Percentiles rank a stretch among this genome's conserved stretches.
These are phyloP conservation scores for Gymnarchus niloticus DNA, from an alignment of 2,113 vertebrate species.

Conservation along the genomic window DNA sequence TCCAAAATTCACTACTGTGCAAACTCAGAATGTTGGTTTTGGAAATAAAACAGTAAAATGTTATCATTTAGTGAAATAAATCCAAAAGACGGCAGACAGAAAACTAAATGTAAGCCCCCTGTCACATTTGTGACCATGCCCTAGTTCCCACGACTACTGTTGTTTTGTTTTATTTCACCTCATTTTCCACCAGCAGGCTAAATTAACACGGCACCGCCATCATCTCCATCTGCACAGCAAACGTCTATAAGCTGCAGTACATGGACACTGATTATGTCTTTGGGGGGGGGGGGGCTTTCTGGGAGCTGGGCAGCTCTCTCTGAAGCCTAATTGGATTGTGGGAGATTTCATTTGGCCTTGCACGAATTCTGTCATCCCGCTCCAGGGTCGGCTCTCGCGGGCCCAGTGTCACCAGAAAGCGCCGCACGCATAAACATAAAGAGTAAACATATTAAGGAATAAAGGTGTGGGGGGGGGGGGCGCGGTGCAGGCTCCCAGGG, in stretches of 20 bases:
- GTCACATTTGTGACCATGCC: conserved; percentile 56
- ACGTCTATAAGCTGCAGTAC: conserved; percentile 26
- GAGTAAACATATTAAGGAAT: conserved; percentile 36
- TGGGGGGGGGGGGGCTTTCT: conserved; percentile 28
- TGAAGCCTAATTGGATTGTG: conserved; percentile 64
- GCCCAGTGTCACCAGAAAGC: conserved; percentile 34
- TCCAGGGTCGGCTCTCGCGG: conserved; percentile 61
- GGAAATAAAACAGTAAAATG: not conserved
- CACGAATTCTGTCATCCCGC: conserved; percentile 64
- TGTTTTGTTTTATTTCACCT: conserved; percentile 39
- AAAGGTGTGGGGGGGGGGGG: not conserved
- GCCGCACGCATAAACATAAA: conserved; percentile 32
- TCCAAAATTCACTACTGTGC: not conserved
- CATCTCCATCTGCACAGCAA: conserved; percentile 29
- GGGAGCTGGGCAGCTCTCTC: conserved; percentile 29
- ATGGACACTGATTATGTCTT: conserved; percentile 34
- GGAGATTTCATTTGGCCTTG: conserved; percentile 65
- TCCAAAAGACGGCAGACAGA: not conserved
- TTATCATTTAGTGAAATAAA: not conserved
- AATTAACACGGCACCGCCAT: conserved; percentile 49
- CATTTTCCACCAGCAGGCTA: conserved; percentile 46
- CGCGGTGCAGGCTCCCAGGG: not conserved
- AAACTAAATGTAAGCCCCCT: conserved; percentile 29
- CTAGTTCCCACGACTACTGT: conserved; percentile 44
- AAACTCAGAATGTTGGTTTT: not conserved